Evolutionary conservation across 2,113 vertebrate species (phyloP).

Genomic region (Micromys minutus): DNA sequence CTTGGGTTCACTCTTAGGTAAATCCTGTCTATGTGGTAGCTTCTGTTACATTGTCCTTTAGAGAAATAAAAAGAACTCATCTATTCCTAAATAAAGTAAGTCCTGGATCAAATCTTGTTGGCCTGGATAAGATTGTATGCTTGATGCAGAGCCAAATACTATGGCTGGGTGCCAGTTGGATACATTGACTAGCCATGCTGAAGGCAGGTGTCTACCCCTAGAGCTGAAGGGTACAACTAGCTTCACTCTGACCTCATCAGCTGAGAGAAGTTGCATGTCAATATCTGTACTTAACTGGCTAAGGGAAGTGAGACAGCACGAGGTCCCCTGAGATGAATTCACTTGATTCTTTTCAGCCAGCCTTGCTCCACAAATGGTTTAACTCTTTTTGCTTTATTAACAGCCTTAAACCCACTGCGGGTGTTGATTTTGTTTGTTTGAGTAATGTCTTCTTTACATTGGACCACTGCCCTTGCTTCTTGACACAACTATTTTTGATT

Average conservation of each 20-base stretch:
- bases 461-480: slow-evolving; percentile 25
- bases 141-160: not conserved
- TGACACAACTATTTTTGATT: slow-evolving; percentile 55
- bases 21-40: not conserved
- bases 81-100: not conserved
- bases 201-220: not conserved
- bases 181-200: not conserved
- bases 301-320: not conserved
- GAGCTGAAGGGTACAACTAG: not conserved
- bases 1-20: not conserved
- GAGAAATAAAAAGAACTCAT: not conserved
- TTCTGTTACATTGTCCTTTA: not conserved
- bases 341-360: not conserved
- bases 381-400: slow-evolving; percentile 13
- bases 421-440: slow-evolving; percentile 15
- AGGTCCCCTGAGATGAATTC: not conserved
- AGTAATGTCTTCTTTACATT: slow-evolving; percentile 9
- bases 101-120: not conserved
- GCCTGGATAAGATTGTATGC: not conserved
- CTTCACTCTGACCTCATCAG: not conserved
- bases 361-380: not conserved
- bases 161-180: not conserved
- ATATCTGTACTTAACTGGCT: not conserved
- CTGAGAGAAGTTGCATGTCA: not conserved
- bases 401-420: not conserved